Evolutionary conservation across 1,140 invertebrate species (phyloP), one percentile per base, ranked within the genome.

Genomic region (Palaemon carinicauda): DNA sequence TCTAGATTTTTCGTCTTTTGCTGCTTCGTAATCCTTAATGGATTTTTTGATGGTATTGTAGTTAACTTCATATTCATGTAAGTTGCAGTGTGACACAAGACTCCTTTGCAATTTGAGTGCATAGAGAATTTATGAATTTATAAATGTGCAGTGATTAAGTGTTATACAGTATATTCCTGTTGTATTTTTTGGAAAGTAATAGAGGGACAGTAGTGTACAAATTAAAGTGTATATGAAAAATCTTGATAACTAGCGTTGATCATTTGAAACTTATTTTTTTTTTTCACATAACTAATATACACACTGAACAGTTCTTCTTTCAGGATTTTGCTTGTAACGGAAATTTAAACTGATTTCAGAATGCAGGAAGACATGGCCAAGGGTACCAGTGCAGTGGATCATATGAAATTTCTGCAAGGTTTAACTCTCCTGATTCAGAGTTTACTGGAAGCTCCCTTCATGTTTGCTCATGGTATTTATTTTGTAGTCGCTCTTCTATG

Each of bases 401-500:
- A 86, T 31, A 71, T 86, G 60, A 86, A 86, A 31, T 80, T 86
- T 10, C 27, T 86, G n/a, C 83, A 86, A 69, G 83, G 83, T 1
- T 24, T 86, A 1, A 86, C 83, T 10, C 51, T 86, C 27, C 80
- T 86, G 50, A 65, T 86, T 4, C 77, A 80, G 29, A 80, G 83
- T 80, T 24, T 27, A 15, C 27, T 54, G 0, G 83, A 86, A 27
- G 83, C 50, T 0, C 83, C 83, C 4, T 80, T 86, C 50, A 86
- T 86, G 83, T 80, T 86, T 50, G 31, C 80, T 9, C 73, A 80
- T 41, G 54, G 83, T 86, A 51, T 80, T 77, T 86, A 33, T 65
- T 1, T 17, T 29, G 0, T n/a, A 31, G 73, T 41, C 31, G 24
- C 14, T 21, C 27, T 1, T 80, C 50, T 0, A 14, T 53, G 4